Evolutionary conservation across 2,797 vertebrate genomes (phyloP), one percentile per base, ranked within the genome.

Genomic region (Coccyzus lansbergi): DNA sequence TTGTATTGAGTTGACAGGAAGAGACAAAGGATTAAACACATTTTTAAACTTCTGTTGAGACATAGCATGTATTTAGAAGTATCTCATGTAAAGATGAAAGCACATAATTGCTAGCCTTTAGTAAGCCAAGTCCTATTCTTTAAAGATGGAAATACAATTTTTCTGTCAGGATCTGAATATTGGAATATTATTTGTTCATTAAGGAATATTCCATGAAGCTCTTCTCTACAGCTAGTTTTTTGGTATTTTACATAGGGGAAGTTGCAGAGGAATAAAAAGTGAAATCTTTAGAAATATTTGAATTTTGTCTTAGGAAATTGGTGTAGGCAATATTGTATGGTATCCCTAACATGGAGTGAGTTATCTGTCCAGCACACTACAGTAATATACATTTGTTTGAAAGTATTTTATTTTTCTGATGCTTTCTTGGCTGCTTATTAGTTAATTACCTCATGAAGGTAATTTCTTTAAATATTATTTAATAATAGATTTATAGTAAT

Each of bases 261-360:
- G 16, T 5, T 53, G 5, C 9, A 68, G 7, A 76, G 17, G 71
- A n/a, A 3, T n/a, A 48, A 22, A 71, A 75, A 86, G 58, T 26
- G 0, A 36, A 36, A 40, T 38, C 34, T 75, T 56, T 20, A 56
- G 31, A 13, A 31, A 36, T 1, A 40, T 0, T 0, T 29, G 34
- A 72, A 79, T 4, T 46, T 71, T 34, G 11, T 40, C 48, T 80
- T 12, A 22, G 15, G 7, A 7, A 75, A 14, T 20, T 48, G 6
- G 16, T 26, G 7, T n/a, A 67, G 25, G 3, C 7, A 22, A 5
- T 51, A 15, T 22, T 69, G 2, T 9, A 12, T 18, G 49, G 64
- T 36, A 16, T 15, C 22, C 22, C 15, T 68, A 31, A 36, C 12
- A 38, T 0, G 6, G 15, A 69, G 9, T 15, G 44, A 67, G 13